Conservation (phyloP, 2,797 vertebrate species). For the Rhinoraja longicauda region DNA sequence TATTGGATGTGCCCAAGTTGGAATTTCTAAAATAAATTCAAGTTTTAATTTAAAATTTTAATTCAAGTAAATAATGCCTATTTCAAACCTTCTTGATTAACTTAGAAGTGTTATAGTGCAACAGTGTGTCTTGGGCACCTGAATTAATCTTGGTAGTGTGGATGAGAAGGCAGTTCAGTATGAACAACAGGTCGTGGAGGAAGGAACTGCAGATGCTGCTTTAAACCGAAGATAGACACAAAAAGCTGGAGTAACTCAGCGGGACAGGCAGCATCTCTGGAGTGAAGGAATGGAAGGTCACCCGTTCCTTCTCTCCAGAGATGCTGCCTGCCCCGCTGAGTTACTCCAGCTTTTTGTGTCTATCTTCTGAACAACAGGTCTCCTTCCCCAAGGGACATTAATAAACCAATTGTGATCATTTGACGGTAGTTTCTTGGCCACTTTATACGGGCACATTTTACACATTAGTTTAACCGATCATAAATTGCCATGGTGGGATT, state of each 20-base stretch:
- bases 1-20: not conserved
- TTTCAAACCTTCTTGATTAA: not conserved
- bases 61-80: not conserved
- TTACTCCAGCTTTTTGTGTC: too few species aligned
- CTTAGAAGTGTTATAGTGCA: not conserved
- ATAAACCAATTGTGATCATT: not conserved
- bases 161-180: too few species aligned
- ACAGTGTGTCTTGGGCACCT: not conserved
- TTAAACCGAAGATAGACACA: too few species aligned
- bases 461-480: not conserved
- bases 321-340: too few species aligned
- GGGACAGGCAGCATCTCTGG: too few species aligned
- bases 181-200: too few species aligned
- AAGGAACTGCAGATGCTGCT: too few species aligned
- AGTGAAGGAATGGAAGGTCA: too few species aligned
- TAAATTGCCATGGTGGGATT: not conserved
- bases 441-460: not conserved
- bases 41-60: not conserved
- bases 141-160: too few species aligned
- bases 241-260: too few species aligned
- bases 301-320: too few species aligned
- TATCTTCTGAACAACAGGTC: not conserved
- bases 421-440: not conserved
- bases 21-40: not conserved
- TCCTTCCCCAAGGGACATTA: not conserved